Base-by-base conservation (phyloP, 2,797 vertebrate species). In the Uromys caudimaculatus region DNA sequence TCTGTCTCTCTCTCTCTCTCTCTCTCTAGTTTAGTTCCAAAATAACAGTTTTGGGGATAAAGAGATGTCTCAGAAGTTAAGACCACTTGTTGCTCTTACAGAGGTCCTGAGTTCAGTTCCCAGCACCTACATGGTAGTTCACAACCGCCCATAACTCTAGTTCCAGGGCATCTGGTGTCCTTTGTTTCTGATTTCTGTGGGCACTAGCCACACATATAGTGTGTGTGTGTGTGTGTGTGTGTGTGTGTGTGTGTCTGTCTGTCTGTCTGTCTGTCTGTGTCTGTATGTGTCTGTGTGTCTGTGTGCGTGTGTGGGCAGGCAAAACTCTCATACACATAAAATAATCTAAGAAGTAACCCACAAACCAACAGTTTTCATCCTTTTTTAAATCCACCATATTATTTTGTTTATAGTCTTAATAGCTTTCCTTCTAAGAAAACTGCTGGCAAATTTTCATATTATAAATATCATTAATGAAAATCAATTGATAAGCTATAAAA, bases 351-450 rank as follows among this genome's bases (percentile, higher is more conserved):
- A 69, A 52, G 19, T 52, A 69, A 69, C 52, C 82, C 90, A 35
- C 91, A 81, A 91, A 81, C 75, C n/a, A 89, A 38, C 35, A 93
- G 32, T 35, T 67, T 67, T 67, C 29, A 67, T 35, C 32, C 27
- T 35, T 60, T 81, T 86, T 85, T 82, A 24, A n/a, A 52, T 52
- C 44, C 47, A 69, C n/a, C 38, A 50, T 50, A 76, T 89, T 86
- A 13, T 38, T 62, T 85, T 60, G 47, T 71, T 96, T 82, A 69
- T 52, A 69, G n/a, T 81, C 93, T 96, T 71, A 81, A n/a, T 69
- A 93, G 73, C 56, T 85, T 92, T 77, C 54, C 29, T 60, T 50
- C 58, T 10, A 77, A 62, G 44, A 91, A 79, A 23, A 91, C 79
- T 91, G 67, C 47, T 35, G 79, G 69, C 21, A 69, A 54, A 79